Evolutionary conservation across 2,888 invertebrate genomes (phyloP).

Genomic region (Papilio demoleus): DNA sequence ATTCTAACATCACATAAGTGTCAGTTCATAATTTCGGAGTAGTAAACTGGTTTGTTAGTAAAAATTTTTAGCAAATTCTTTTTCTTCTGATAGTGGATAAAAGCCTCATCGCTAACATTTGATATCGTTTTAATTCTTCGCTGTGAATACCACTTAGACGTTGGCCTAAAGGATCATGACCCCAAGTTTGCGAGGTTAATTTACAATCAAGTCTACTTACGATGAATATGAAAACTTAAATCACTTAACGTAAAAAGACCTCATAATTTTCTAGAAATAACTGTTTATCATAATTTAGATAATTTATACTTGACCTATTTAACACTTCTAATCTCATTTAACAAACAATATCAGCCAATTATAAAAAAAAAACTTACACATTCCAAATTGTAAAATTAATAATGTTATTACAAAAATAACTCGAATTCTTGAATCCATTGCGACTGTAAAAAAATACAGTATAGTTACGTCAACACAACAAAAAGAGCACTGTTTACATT

Average conservation of each 20-base stretch:
- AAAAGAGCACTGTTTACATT: constrained; percentile 20
- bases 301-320: constrained; percentile 33
- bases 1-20: neutral
- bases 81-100: neutral
- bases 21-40: neutral
- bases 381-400: constrained; percentile 32
- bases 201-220: too few relatives aligned
- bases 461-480: neutral
- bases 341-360: constrained; percentile 14
- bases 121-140: neutral
- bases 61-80: neutral
- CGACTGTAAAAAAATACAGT: neutral
- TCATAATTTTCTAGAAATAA: constrained; percentile 21
- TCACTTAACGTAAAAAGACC: constrained; percentile 6
- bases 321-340: constrained; percentile 32
- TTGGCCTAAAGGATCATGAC: neutral
- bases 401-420: constrained; percentile 24
- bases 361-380: constrained; percentile 31
- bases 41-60: neutral
- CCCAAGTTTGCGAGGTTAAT: neutral
- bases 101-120: neutral
- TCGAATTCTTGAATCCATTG: constrained; percentile 20
- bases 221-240: too few relatives aligned
- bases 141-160: neutral
- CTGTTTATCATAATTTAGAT: constrained; percentile 14